A percentile compares a stretch with the other conserved stretches of the same genome.
Conservation (phyloP, 2,888 invertebrate genomes). For the Morpho helenor region DNA sequence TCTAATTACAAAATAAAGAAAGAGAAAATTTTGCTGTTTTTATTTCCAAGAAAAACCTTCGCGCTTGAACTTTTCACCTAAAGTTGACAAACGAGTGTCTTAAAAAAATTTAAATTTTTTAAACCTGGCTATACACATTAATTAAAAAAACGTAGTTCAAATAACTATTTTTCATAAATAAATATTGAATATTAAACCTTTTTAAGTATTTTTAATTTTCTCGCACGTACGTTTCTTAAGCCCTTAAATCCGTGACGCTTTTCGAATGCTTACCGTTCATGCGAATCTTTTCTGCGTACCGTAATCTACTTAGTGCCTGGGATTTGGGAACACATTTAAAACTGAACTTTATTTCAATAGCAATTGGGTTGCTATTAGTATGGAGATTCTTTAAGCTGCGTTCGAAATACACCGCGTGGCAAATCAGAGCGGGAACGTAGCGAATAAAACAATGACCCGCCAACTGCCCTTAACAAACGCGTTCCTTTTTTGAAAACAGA, state of each 20-base stretch:
- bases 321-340: constrained; percentile 1
- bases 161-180: neutral
- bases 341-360: constrained; percentile 8
- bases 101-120: too few species aligned
- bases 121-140: neutral
- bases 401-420: constrained; percentile 35
- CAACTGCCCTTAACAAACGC: constrained; percentile 37
- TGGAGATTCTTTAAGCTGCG: constrained; percentile 25
- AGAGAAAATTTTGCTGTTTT: too few species aligned
- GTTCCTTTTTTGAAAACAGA: neutral
- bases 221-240: neutral
- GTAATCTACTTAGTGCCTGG: constrained; percentile 17
- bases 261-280: constrained; percentile 26
- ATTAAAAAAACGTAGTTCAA: constrained; percentile 6
- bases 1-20: too few species aligned
- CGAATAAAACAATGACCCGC: constrained; percentile 50
- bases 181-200: too few species aligned
- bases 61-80: too few species aligned
- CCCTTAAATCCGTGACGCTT: constrained; percentile 19
- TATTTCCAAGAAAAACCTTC: too few species aligned
- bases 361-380: constrained; percentile 6
- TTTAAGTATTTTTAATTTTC: too few species aligned
- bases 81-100: too few species aligned
- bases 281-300: constrained; percentile 32
- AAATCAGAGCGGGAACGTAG: constrained; percentile 41